Evolutionary conservation across 2,888 invertebrate genomes (phyloP), one percentile per base, ranked within the genome.

Genomic region (Caenorhabditis imperialis): DNA sequence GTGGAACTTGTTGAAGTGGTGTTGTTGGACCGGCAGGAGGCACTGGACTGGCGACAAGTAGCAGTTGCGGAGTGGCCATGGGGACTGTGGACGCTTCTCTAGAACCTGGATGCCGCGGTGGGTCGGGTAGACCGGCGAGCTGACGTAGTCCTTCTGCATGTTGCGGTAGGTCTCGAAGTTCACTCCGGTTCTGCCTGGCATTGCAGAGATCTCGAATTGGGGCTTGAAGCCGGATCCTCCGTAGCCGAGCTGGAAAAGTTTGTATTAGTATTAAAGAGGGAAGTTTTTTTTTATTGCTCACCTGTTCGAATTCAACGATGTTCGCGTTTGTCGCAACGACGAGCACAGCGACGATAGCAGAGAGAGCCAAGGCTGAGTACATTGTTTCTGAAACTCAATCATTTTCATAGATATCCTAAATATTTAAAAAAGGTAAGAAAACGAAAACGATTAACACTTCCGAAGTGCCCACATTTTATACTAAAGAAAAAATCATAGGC

Each of bases 21-120:
- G 67, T 22, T 75, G 74, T 20, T 75, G 60, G 10, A 75, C 74
- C 27, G 75, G 75, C 14, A 75, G 40, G 10, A 75, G 45, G 48
- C 75, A 75, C 22, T 75, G 75, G 10, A 75, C 65, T 20, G 75
- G 75, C 22, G 75, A 75, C 55, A 75, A 33, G 18, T 70, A 75
- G 51, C 75, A 75, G 55, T 75, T 75, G 44, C 75, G 69, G 8
- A 74, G 74, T 20, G 62, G 48, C 73, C 65, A 65, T 20, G 57
- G 62, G 5, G 74, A 50, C 14, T 74, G 67, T 22, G 62, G 74
- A 35, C 74, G 30, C 45, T 74, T 74, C 42, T 67, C 74, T 30
- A 74, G 61, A 1, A 69, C 47, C 30, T 60, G 60, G 7, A 30
- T 33, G 18, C 55, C 44, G 22, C 60, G 58, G 23, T 65, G 48